These are phyloP conservation scores for Ciconia maguari DNA, from an alignment of 2,113 vertebrate genomes.

Conservation along the genomic window DNA sequence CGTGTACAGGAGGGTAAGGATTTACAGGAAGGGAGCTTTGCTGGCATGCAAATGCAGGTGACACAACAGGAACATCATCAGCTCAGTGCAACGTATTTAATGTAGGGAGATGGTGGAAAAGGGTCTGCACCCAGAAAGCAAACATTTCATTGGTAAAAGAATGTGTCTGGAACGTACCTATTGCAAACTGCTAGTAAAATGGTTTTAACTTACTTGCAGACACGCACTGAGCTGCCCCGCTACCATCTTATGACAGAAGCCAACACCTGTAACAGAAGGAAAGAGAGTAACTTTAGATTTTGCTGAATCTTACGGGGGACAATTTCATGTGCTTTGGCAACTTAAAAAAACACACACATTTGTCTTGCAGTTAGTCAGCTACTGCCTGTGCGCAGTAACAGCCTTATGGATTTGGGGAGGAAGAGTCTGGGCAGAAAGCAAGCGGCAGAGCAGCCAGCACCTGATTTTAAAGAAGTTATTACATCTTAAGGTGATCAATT, in stretches of 20 bases:
- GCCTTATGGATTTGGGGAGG: neutral
- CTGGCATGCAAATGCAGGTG: neutral
- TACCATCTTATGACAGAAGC: neutral
- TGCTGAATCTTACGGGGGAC: neutral
- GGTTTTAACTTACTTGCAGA: neutral
- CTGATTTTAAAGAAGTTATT: neutral
- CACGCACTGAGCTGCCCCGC: fast-evolving
- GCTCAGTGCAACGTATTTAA: neutral
- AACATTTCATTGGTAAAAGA: neutral
- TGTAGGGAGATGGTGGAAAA: neutral
- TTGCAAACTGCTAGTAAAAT: neutral
- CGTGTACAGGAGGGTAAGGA: neutral
- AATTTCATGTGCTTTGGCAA: neutral
- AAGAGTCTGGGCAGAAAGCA: neutral
- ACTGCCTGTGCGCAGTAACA: neutral
- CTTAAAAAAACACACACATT: fast-evolving
- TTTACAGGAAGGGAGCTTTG: neutral
- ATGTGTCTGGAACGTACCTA: fast-evolving
- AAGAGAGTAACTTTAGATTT: neutral
- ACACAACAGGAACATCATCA: neutral
- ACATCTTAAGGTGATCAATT: neutral
- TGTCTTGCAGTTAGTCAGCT: neutral
- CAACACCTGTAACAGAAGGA: neutral
- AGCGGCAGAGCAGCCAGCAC: neutral
- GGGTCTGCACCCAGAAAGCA: neutral